phyloP scores from a whole-genome alignment of 2,888 invertebrate species.

The Hemistola chrysoprasaria region DNA sequence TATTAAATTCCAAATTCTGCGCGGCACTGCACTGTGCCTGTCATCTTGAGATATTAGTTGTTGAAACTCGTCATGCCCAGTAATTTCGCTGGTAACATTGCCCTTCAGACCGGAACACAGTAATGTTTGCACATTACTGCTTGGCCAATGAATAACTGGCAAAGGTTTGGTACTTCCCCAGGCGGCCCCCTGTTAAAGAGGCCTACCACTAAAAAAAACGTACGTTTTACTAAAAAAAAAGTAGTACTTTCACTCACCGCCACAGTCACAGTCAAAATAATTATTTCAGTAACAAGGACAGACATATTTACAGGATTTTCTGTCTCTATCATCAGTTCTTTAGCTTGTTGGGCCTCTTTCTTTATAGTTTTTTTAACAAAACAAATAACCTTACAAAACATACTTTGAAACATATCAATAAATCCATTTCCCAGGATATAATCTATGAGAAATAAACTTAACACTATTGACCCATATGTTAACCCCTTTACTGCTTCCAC shows the following conservation, averaged over 20 bases:
- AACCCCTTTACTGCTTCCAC: slow-evolving; percentile 30
- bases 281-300: slow-evolving; percentile 49
- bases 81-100: no score
- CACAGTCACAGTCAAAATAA: slow-evolving; percentile 48
- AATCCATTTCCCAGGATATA: slow-evolving; percentile 59
- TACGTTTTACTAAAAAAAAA: no score
- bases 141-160: no score
- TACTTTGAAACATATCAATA: slow-evolving; percentile 42
- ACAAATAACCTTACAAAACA: slow-evolving; percentile 48
- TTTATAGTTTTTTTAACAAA: slow-evolving; percentile 46
- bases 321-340: slow-evolving; percentile 14
- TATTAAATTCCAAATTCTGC: no score
- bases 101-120: no score
- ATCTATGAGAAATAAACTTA: slow-evolving; percentile 53
- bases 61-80: no score
- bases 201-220: no score
- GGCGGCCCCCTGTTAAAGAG: no score
- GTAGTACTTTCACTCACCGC: slow-evolving; percentile 48
- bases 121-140: no score
- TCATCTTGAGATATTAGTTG: no score
- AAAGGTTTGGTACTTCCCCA: no score
- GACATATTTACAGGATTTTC: slow-evolving; percentile 45
- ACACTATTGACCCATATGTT: slow-evolving; percentile 41
- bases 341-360: slow-evolving; percentile 42
- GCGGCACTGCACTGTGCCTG: no score